phyloP scores from a whole-genome alignment of 2,113 vertebrate species.

The Myotis yumanensis region DNA sequence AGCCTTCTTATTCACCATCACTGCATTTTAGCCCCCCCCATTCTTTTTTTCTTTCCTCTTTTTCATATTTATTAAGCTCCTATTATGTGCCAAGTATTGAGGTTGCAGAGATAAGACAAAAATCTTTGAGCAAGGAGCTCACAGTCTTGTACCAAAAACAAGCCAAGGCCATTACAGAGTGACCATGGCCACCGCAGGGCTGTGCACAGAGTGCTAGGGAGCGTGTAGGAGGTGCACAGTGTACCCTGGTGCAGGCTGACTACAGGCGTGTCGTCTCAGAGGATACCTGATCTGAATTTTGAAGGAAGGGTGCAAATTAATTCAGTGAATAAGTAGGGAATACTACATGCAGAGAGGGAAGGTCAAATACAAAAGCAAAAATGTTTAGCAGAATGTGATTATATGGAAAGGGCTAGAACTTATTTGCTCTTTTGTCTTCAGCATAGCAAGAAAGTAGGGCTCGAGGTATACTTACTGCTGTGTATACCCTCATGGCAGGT shows the following conservation, averaged over 20 bases:
- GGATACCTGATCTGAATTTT: neutral
- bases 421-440: neutral
- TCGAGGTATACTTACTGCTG: neutral
- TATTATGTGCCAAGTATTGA: neutral
- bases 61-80: neutral
- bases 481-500: neutral
- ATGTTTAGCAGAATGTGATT: neutral
- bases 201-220: neutral
- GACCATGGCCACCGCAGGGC: neutral
- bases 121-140: neutral
- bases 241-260: neutral
- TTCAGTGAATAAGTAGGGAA: neutral
- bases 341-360: neutral
- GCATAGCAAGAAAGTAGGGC: neutral
- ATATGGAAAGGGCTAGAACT: neutral
- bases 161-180: neutral
- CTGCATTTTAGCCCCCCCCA: neutral
- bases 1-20: neutral
- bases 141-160: neutral
- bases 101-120: neutral
- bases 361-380: neutral
- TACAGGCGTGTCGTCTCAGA: neutral
- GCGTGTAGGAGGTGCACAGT: rapidly evolving
- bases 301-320: neutral
- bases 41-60: neutral